Evolutionary conservation across 2,888 invertebrate genomes (phyloP).

Genomic region (Drosophila prolongata): DNA sequence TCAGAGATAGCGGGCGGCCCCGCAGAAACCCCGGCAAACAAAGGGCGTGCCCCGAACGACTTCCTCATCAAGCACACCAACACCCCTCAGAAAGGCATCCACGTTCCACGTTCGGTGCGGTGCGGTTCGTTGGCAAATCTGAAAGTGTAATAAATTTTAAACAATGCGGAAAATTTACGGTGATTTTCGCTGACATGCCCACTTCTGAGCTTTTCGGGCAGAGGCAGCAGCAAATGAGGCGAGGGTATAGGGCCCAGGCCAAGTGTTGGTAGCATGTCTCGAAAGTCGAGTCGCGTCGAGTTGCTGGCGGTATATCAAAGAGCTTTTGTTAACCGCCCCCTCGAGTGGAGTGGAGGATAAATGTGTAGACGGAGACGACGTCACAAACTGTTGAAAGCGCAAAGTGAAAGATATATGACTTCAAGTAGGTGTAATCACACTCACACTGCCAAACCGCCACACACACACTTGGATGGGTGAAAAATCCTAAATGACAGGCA

Average conservation of each 20-base stretch:
- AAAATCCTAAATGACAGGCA: constrained; percentile 1
- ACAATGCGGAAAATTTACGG: constrained; percentile 79
- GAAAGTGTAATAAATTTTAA: constrained; percentile 79
- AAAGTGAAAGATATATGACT: constrained; percentile 80
- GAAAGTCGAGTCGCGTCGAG: constrained; percentile 47
- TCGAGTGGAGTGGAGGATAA: constrained; percentile 50
- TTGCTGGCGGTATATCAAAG: constrained; percentile 73
- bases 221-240: constrained; percentile 31
- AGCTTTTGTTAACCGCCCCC: constrained; percentile 62
- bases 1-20: constrained; percentile 61
- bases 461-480: constrained; percentile 39
- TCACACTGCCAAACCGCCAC: constrained; percentile 33
- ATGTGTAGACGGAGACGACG: constrained; percentile 65
- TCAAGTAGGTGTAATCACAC: constrained; percentile 77
- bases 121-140: constrained; percentile 58
- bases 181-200: constrained; percentile 79
- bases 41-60: constrained; percentile 58
- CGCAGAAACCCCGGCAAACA: constrained; percentile 51
- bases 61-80: constrained; percentile 33
- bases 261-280: constrained; percentile 69
- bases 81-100: constrained; percentile 7
- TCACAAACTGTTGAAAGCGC: constrained; percentile 80
- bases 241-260: constrained; percentile 29
- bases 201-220: constrained; percentile 69
- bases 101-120: constrained; percentile 4